phyloP scores from a whole-genome alignment of 2,888 invertebrate species.

The Hypsopygia costalis region DNA sequence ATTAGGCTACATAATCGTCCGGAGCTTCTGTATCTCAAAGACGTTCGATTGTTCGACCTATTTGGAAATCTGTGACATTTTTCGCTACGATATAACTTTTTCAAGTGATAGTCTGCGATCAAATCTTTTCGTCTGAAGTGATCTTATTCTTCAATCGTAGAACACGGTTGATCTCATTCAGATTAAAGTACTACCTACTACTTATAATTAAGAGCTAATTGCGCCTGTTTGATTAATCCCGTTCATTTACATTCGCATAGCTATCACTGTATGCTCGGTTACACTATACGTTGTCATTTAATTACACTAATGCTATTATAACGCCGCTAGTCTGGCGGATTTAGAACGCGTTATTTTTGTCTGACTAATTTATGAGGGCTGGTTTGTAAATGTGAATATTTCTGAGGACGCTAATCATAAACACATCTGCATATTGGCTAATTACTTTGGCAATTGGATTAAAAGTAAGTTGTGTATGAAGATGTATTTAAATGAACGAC shows the following conservation, averaged over 20 bases:
- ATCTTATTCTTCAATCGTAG: background rate
- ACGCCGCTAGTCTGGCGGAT: background rate
- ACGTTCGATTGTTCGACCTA: slow-evolving; percentile 66
- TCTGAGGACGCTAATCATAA: too few relatives aligned
- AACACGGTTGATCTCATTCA: background rate
- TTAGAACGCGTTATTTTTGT: background rate
- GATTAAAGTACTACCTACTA: background rate
- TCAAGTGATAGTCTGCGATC: slow-evolving; percentile 3
- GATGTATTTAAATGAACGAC: too few relatives aligned
- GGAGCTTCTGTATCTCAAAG: slow-evolving; percentile 44
- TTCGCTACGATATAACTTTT: slow-evolving; percentile 26
- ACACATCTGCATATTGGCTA: too few relatives aligned
- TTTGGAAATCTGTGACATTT: slow-evolving; percentile 64
- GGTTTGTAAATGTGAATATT: background rate
- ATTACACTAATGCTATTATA: slow-evolving; percentile 4
- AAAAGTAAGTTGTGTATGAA: too few relatives aligned
- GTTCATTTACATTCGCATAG: background rate
- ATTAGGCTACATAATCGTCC: slow-evolving; percentile 68
- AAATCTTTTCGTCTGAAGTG: background rate
- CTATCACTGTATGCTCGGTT: background rate
- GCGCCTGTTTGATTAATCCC: slow-evolving; percentile 6
- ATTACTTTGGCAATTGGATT: too few relatives aligned
- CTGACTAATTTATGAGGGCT: slow-evolving; percentile 2
- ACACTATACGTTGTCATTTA: slow-evolving; percentile 1
- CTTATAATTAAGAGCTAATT: background rate